Base-by-base conservation (phyloP, 2,113 vertebrate species). In the Hoplias malabaricus region DNA sequence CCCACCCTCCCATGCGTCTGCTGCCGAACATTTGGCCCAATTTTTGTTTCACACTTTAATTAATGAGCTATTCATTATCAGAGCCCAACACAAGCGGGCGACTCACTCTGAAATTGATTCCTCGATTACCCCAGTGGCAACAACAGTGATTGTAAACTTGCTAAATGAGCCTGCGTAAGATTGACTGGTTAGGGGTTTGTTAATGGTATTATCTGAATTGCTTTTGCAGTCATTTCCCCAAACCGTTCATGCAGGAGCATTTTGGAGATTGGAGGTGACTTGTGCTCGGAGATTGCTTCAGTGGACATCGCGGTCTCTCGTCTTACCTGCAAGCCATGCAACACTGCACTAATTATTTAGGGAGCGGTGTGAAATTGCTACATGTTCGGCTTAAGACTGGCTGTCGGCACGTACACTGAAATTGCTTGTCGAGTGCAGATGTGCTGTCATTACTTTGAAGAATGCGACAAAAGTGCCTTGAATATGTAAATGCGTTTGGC, bases 121-220 rank as follows among this genome's bases (percentile, higher is more conserved):
- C 77, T 83, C 70, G 61, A 83, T 85, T 84, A 85, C 72, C 65
- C 75, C 75, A 7, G 33, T 56, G 50, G 83, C 79, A 73, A 82
- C 78, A 65, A 48, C 61, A 79, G 75, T 54, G 77, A 86, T 79
- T 66, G 80, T 81, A 53, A 77, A 89, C 85, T 87, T 79, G 77
- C 79, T 79, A 86, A 90, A 88, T 84, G 73, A 88, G 81, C 80
- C 82, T 38, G 25, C 81, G 79, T 84, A 80, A 81, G 86, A 89
- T 84, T 79, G 82, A 89, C 73, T 65, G 73, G 53, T 84, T 78
- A 59, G 77, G 57, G 80, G 38, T 72, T 75, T 82, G 77, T 84
- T 84, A 84, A 86, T 81, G 73, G 65, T 84, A 72, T 83, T 83
- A 84, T 88, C 86, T 57, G 67, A 88, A 78, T 34, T n/a, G 68